These are phyloP conservation scores for Poeciliopsis retropinna DNA, from an alignment of 2,113 vertebrate genomes.

Conservation along the genomic window DNA sequence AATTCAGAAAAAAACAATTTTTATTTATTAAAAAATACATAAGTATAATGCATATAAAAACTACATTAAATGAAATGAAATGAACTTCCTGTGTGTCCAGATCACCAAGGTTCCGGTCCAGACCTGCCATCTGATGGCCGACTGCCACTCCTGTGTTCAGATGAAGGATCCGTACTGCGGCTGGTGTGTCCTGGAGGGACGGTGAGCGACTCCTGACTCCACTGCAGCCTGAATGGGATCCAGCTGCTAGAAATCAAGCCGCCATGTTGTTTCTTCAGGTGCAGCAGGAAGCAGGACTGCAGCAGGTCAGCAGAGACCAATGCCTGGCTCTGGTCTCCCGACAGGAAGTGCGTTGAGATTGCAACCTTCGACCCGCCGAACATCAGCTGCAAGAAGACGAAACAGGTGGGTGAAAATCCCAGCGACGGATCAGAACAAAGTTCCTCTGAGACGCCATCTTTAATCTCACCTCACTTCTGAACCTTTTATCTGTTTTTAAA, in stretches of 20 bases:
- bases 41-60: too few relatives aligned
- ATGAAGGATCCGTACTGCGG: constrained; percentile 93
- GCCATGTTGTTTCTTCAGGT: constrained; percentile 72
- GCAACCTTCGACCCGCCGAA: constrained; percentile 83
- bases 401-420: constrained; percentile 53
- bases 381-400: constrained; percentile 85
- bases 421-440: not conserved
- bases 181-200: constrained; percentile 92
- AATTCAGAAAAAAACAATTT: too few relatives aligned
- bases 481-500: too few relatives aligned
- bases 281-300: constrained; percentile 86
- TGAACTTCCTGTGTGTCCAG: constrained; percentile 32
- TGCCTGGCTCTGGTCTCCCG: constrained; percentile 93
- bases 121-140: constrained; percentile 81
- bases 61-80: constrained; percentile 1
- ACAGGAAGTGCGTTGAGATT: constrained; percentile 83
- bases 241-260: not conserved
- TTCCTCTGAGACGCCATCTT: too few relatives aligned
- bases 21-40: too few relatives aligned
- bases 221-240: not conserved
- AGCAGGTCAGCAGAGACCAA: constrained; percentile 73
- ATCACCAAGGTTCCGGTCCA: constrained; percentile 87
- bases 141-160: constrained; percentile 83
- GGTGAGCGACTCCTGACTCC: constrained; percentile 76
- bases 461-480: too few relatives aligned